Evolutionary conservation across 2,113 vertebrate genomes (phyloP).

Genomic region (Potamarius usumacintae): DNA sequence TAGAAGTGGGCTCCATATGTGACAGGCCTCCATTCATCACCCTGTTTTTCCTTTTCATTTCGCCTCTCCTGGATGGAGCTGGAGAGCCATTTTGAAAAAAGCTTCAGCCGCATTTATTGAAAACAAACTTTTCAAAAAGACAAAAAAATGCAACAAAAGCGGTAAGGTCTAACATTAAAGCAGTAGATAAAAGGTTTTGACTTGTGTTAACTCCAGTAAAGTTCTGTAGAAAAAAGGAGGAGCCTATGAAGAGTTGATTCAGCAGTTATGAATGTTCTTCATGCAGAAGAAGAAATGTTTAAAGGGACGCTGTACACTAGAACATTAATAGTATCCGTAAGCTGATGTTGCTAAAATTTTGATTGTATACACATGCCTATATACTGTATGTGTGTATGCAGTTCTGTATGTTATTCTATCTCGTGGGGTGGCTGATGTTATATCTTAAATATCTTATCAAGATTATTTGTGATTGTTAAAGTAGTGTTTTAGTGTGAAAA

Average conservation of each 20-base stretch:
- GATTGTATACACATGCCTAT: background rate
- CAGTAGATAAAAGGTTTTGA: slow-evolving; percentile 23
- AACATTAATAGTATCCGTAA: background rate
- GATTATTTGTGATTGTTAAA: background rate
- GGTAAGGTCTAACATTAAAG: slow-evolving; percentile 38
- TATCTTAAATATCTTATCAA: background rate
- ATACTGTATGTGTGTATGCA: background rate
- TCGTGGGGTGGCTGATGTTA: too few species aligned
- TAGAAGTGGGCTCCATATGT: slow-evolving; percentile 53
- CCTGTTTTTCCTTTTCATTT: slow-evolving; percentile 58
- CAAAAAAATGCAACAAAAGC: slow-evolving; percentile 44
- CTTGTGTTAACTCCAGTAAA: slow-evolving; percentile 16
- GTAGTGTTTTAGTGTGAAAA: background rate
- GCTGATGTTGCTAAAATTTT: background rate
- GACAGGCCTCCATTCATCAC: slow-evolving; percentile 57
- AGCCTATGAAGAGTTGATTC: slow-evolving; percentile 39
- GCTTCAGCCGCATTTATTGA: slow-evolving; percentile 43
- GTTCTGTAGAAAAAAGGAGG: slow-evolving; percentile 32
- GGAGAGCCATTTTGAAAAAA: slow-evolving; percentile 33
- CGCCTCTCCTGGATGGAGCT: slow-evolving; percentile 39
- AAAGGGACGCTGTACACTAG: background rate
- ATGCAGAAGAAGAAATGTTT: slow-evolving; percentile 24
- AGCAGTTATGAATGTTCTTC: slow-evolving; percentile 34
- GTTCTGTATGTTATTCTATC: background rate
- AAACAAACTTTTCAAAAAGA: slow-evolving; percentile 42